phyloP scores from a whole-genome alignment of 2,797 vertebrate genomes.

The Gallinago nigripennis region DNA sequence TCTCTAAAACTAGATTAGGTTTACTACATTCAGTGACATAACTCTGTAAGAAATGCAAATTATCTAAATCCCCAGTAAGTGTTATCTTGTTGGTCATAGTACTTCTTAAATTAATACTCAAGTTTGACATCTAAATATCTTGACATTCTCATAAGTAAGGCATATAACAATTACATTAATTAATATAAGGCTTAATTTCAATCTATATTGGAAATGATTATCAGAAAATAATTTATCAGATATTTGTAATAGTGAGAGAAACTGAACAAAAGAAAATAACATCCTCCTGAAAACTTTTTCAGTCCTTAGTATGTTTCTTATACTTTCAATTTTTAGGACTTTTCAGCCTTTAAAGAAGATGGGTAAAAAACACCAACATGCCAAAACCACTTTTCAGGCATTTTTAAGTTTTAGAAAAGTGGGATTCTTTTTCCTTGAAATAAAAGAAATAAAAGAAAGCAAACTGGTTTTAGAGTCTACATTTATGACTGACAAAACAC shows the following conservation, averaged over 20 bases:
- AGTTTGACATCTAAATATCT: neutral
- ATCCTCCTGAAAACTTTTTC: neutral
- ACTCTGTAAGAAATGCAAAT: neutral
- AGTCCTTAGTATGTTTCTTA: neutral
- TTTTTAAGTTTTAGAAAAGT: neutral
- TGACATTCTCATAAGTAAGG: neutral
- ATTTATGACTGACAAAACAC: neutral
- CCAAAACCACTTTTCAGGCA: neutral
- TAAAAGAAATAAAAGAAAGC: neutral
- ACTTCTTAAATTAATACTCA: neutral
- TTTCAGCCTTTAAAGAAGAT: neutral
- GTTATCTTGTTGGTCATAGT: neutral
- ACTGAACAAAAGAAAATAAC: neutral
- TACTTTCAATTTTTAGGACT: neutral
- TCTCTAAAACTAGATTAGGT: neutral
- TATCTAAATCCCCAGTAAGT: neutral
- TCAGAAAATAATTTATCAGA: neutral
- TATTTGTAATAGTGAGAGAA: neutral
- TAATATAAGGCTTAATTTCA: neutral
- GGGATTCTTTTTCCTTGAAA: neutral
- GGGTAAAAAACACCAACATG: accelerated
- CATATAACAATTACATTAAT: neutral
- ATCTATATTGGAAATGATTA: neutral
- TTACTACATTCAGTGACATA: neutral
- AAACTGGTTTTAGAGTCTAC: neutral